Evolutionary conservation across 2,888 invertebrate genomes (phyloP), one percentile per base, ranked within the genome.

Genomic region (Apodemia duryi): DNA sequence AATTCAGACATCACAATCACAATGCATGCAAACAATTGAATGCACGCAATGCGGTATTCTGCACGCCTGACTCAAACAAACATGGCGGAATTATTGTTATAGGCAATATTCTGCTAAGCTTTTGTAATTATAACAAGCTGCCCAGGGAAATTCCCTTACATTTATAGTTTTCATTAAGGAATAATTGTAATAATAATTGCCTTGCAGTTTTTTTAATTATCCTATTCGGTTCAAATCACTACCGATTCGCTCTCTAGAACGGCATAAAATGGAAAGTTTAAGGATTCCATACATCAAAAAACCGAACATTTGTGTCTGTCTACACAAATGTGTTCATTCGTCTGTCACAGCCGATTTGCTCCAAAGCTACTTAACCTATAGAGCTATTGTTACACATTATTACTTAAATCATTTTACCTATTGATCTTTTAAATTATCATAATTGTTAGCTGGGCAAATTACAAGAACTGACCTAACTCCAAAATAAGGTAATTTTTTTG

Each of bases 11-110:
- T 38, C 38, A 38, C 6, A 7, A 38, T 29, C 54, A 6, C 54
- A 2, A 54, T 28, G 29, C 32, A 60, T n/a, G 35, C 57, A 60
- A 60, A 60, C 57, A 60, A 57, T 60, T 32, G 35, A 60, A 32
- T 35, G 57, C 57, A 60, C 6, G 57, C 57, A 32, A 13, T 60
- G 57, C 57, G 32, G 57, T 60, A 32, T 60, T 60, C 11, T 35
- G 32, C 57, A 7, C 57, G 32, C 57, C 35, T 38, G 29, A 29
- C 32, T 6, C 57, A 2, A 57, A 60, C 57, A 60, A 28, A 54
- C 21, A 29, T 13, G 6, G 57, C 13, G 57, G 32, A 57, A 57
- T 57, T 57, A 57, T 57, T 57, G 57, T 57, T 57, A 57, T 35
- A 57, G 13, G 13, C 35, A n/a, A 32, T 57, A 57, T 13, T 57